Conservation (phyloP, 2,888 invertebrate genomes). For the Podotricha telesiphe region DNA sequence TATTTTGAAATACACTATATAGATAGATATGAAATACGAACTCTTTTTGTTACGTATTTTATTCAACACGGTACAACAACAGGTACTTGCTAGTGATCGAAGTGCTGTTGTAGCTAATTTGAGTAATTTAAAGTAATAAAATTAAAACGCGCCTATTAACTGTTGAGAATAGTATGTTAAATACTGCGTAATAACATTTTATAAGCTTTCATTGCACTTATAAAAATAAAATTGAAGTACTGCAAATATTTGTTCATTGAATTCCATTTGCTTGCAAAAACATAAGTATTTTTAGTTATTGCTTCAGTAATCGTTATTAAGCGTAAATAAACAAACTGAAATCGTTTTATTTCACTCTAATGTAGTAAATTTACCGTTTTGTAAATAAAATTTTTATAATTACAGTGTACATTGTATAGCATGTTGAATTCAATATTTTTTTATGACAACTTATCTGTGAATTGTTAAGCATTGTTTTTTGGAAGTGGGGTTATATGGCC, state of each 20-base stretch:
- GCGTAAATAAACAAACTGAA: neutral
- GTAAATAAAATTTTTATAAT: too few species aligned
- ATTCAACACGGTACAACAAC: neutral
- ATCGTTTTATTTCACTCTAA: neutral
- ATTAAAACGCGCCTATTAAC: neutral
- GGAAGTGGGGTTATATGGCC: too few species aligned
- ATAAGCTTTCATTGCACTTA: conserved; percentile 4
- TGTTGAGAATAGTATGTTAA: conserved; percentile 9
- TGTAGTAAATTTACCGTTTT: neutral
- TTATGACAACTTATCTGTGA: too few species aligned
- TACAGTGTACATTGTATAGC: too few species aligned
- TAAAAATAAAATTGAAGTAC: conserved; percentile 3
- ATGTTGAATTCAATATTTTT: too few species aligned
- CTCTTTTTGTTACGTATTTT: neutral
- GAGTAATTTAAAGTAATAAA: neutral
- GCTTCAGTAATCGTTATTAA: neutral
- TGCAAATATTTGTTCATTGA: neutral
- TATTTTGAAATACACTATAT: too few species aligned
- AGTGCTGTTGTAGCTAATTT: neutral
- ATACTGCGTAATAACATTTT: conserved; percentile 8
- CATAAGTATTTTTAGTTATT: conserved; percentile 3
- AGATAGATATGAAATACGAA: neutral
- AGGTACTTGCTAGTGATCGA: neutral
- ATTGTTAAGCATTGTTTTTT: too few species aligned
- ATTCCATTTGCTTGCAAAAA: neutral